Conservation (phyloP, 1,140 invertebrate genomes). For the Chionoecetes opilio region DNA sequence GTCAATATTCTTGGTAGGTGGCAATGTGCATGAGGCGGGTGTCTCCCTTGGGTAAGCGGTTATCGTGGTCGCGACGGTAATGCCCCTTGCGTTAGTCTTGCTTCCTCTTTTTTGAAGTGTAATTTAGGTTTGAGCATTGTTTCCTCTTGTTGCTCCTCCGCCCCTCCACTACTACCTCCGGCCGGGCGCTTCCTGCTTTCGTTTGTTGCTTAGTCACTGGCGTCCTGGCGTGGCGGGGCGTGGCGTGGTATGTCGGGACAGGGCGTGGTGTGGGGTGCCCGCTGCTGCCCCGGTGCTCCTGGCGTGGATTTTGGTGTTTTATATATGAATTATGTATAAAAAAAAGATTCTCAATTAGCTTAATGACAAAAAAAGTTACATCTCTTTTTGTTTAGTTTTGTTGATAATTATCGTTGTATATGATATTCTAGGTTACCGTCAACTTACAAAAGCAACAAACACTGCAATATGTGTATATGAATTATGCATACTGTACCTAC, state of each 20-base stretch:
- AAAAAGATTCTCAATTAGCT: no score
- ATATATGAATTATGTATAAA: no score
- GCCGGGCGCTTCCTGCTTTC: not conserved
- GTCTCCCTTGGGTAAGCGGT: not conserved
- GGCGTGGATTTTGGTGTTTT: no score
- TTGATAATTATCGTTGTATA: no score
- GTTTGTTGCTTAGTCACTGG: not conserved
- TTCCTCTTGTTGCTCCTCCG: constrained; percentile 13
- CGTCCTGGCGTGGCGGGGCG: not conserved
- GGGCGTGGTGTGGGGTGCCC: not conserved
- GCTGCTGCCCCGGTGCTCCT: not conserved
- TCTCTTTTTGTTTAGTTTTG: no score
- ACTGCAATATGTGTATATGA: no score
- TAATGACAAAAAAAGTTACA: no score
- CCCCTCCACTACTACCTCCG: not conserved
- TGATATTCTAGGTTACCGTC: no score
- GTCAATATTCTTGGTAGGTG: not conserved
- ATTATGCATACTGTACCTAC: no score
- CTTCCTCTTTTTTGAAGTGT: not conserved
- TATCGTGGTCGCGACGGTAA: not conserved
- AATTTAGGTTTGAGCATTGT: not conserved
- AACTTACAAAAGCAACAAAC: no score
- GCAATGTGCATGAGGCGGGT: not conserved
- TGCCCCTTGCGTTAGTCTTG: not conserved
- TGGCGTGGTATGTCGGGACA: no score